Conservation (phyloP, 2,113 vertebrate genomes). For the Craseonycteris thonglongyai region DNA sequence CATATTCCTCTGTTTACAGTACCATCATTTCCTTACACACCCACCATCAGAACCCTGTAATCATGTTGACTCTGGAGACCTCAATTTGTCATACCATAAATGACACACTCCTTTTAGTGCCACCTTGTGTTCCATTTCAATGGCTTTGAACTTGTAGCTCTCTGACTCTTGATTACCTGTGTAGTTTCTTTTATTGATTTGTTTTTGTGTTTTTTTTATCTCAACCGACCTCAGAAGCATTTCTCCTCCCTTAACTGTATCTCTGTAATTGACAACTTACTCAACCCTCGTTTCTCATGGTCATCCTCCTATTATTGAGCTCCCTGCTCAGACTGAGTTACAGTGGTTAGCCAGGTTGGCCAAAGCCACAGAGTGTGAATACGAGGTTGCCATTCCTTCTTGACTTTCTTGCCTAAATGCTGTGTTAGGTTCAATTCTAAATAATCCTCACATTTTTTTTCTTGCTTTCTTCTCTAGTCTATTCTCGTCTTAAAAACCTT, state of each 20-base stretch:
- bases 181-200: background rate
- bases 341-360: fast-evolving
- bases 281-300: fast-evolving
- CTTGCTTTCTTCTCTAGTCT: background rate
- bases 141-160: background rate
- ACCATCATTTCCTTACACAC: background rate
- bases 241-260: too few species aligned
- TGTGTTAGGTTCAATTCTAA: background rate
- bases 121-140: background rate
- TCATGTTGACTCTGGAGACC: background rate
- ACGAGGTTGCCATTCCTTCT: fast-evolving
- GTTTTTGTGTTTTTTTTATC: background rate
- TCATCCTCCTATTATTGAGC: background rate
- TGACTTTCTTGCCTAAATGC: fast-evolving
- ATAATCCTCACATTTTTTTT: too few species aligned
- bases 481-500: background rate
- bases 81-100: fast-evolving
- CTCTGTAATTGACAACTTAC: background rate
- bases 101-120: background rate
- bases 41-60: background rate
- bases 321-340: background rate
- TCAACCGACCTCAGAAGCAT: too few species aligned
- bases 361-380: fast-evolving
- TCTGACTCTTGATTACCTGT: background rate
- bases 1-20: background rate